Evolutionary conservation across 2,888 invertebrate genomes (phyloP).

Genomic region (Cheiracanthium punctorium): DNA sequence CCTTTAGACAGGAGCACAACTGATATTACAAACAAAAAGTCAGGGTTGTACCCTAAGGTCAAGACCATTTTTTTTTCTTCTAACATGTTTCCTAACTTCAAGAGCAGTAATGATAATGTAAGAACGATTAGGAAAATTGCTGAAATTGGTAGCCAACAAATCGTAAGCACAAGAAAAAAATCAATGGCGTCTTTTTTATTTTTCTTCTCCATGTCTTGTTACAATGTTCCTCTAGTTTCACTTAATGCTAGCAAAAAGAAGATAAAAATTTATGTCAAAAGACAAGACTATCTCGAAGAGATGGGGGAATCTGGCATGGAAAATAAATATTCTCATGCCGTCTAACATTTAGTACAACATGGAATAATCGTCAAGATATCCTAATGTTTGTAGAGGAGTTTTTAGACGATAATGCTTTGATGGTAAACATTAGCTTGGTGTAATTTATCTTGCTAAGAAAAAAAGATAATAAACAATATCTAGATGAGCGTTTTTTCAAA

Average conservation of each 20-base stretch:
- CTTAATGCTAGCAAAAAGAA: background rate
- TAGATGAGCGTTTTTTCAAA: no score
- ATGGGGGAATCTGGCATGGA: constrained; percentile 22
- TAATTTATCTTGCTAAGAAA: no score
- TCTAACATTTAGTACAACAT: no score
- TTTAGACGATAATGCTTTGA: no score
- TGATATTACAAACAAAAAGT: background rate
- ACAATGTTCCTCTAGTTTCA: background rate
- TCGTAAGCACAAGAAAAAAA: constrained; percentile 14
- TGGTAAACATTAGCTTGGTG: no score
- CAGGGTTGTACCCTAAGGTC: background rate
- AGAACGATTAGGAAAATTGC: constrained; percentile 65
- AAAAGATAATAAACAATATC: no score
- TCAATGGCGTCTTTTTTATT: constrained; percentile 46
- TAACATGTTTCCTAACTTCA: background rate
- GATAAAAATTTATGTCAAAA: background rate
- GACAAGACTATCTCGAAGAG: background rate
- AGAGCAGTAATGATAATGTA: constrained; percentile 58
- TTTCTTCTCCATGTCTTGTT: no score
- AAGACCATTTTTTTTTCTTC: background rate
- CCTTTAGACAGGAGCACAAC: background rate
- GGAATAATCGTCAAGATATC: no score
- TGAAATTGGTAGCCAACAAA: constrained; percentile 58
- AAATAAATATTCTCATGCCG: no score
- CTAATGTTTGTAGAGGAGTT: no score